Evolutionary conservation across 2,888 invertebrate genomes (phyloP).

Genomic region (Myopa testacea): DNA sequence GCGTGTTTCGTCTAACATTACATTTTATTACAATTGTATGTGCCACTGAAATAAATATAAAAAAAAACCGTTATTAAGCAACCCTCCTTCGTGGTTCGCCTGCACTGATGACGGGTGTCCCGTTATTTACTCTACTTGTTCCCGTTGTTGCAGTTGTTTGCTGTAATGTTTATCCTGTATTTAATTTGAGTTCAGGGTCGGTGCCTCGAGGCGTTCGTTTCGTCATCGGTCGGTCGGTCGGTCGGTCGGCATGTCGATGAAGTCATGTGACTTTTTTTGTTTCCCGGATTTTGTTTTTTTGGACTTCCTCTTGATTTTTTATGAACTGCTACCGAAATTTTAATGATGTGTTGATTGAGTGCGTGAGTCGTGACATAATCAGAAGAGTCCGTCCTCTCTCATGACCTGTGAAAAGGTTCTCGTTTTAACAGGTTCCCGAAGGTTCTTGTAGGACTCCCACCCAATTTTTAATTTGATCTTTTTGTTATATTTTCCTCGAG

Average conservation of each 20-base stretch:
- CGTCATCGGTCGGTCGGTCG: not conserved
- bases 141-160: constrained; percentile 2
- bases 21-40: constrained; percentile 21
- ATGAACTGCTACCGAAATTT: too few relatives aligned
- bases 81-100: not conserved
- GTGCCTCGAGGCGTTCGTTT: constrained; percentile 28
- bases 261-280: constrained; percentile 34
- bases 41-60: not conserved
- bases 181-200: constrained; percentile 6
- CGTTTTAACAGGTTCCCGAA: too few relatives aligned
- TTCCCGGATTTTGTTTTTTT: not conserved
- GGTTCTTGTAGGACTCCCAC: too few relatives aligned
- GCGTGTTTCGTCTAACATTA: constrained; percentile 37
- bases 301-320: too few relatives aligned
- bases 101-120: not conserved
- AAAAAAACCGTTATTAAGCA: not conserved
- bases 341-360: too few relatives aligned
- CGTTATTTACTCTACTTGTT: not conserved
- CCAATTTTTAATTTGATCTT: too few relatives aligned
- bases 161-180: not conserved
- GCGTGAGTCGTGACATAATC: too few relatives aligned
- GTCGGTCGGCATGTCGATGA: constrained; percentile 17
- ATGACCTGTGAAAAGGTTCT: too few relatives aligned
- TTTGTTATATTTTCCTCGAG: too few relatives aligned
- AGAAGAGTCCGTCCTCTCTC: too few relatives aligned